Conservation (phyloP, 2,888 invertebrate genomes). For the Napeogenes inachia region DNA sequence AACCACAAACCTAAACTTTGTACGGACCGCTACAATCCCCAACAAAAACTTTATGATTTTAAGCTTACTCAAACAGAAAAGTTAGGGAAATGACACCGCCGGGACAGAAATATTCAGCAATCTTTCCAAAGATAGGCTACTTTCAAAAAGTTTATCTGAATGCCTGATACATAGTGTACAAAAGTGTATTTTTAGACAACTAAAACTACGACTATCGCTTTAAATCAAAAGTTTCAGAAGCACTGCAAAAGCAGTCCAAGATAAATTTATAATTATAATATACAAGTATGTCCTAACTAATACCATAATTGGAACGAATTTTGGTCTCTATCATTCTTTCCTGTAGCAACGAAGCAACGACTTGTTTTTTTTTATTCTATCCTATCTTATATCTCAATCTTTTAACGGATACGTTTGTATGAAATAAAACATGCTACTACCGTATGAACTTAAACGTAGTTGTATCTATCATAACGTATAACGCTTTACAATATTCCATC, state of each 20-base stretch:
- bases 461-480: neutral
- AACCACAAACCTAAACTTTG: conserved; percentile 10
- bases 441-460: neutral
- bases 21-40: conserved; percentile 11
- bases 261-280: too few species aligned
- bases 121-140: conserved; percentile 59
- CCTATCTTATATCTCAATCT: too few species aligned
- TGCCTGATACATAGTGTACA: neutral
- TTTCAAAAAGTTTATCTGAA: conserved; percentile 34
- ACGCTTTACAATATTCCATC: conserved; percentile 12
- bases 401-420: too few species aligned
- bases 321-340: too few species aligned
- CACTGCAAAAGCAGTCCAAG: neutral
- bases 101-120: conserved; percentile 65
- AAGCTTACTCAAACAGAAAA: conserved; percentile 68
- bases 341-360: too few species aligned
- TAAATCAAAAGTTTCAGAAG: neutral
- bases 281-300: too few species aligned
- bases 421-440: too few species aligned
- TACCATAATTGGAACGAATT: too few species aligned
- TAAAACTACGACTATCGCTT: neutral
- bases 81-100: conserved; percentile 69
- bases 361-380: too few species aligned
- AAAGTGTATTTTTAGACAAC: neutral
- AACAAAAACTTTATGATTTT: conserved; percentile 45